Conservation (phyloP, 2,797 vertebrate species). For the Toxotes lorentzi region DNA sequence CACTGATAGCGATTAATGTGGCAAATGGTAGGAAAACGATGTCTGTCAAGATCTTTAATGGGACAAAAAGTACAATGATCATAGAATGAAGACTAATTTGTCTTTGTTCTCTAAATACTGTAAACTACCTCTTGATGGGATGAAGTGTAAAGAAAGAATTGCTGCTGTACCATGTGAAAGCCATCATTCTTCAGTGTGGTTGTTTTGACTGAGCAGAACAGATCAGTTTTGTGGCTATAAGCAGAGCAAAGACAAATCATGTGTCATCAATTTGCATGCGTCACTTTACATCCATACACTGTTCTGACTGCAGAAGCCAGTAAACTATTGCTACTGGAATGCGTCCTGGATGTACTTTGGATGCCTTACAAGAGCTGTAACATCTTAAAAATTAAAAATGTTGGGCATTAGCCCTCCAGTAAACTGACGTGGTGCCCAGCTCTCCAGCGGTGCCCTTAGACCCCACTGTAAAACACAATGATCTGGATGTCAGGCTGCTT, state of each 20-base stretch:
- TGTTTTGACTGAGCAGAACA: slow-evolving; percentile 12
- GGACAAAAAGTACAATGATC: too few relatives aligned
- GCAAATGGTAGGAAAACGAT: not conserved
- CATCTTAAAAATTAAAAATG: slow-evolving; percentile 34
- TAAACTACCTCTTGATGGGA: not conserved
- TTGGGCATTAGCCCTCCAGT: slow-evolving; percentile 12
- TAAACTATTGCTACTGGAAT: not conserved
- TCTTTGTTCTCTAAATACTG: too few relatives aligned
- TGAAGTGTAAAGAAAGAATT: not conserved
- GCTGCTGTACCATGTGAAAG: not conserved
- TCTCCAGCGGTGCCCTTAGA: slow-evolving; percentile 31
- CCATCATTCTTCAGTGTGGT: not conserved
- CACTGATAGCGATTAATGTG: not conserved
- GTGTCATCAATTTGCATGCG: not conserved
- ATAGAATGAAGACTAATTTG: too few relatives aligned
- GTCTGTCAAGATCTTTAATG: not conserved
- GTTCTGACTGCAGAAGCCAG: not conserved
- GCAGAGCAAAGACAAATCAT: slow-evolving; percentile 3
- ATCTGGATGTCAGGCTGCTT: slow-evolving; percentile 34
- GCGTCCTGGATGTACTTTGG: not conserved
- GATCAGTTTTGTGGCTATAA: slow-evolving; percentile 16
- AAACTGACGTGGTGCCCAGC: slow-evolving; percentile 15
- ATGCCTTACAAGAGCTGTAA: not conserved
- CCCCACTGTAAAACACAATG: slow-evolving; percentile 40
- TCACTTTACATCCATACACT: slow-evolving; percentile 1